Percentiles rank a stretch among this genome's conserved stretches.
These are phyloP conservation scores for Carposina sasakii DNA, from an alignment of 1,140 invertebrate genomes.

Conservation along the genomic window DNA sequence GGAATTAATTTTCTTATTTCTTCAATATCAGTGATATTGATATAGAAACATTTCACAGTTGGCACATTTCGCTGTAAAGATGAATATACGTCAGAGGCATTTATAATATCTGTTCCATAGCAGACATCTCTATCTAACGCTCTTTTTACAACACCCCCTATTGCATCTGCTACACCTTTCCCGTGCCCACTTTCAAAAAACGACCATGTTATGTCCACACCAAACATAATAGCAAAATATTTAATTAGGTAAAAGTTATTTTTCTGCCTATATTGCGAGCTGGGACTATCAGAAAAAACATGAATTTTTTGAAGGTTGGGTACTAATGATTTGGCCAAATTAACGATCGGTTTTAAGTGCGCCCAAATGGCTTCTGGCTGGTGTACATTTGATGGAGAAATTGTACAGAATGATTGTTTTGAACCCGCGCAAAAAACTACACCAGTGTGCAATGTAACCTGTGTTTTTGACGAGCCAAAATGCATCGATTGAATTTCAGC, in stretches of 20 bases:
- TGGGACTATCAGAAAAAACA: slow-evolving; percentile 16
- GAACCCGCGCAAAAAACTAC: slow-evolving; percentile 9
- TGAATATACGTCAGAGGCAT: too few species aligned
- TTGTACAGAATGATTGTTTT: slow-evolving; percentile 11
- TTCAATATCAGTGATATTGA: too few species aligned
- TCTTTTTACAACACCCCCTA: slow-evolving; percentile 10
- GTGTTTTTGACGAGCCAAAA: slow-evolving; percentile 18
- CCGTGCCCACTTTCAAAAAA: slow-evolving; percentile 11
- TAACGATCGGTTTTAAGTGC: slow-evolving; percentile 12
- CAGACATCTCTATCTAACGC: slow-evolving; percentile 4
- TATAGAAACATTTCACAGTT: too few species aligned
- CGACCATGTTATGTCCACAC: not conserved
- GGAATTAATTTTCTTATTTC: too few species aligned
- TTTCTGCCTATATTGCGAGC: slow-evolving; percentile 16
- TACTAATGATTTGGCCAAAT: slow-evolving; percentile 5
- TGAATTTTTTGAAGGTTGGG: slow-evolving; percentile 6
- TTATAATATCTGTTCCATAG: slow-evolving; percentile 2
- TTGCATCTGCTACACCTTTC: slow-evolving; percentile 7
- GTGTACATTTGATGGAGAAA: slow-evolving; percentile 8
- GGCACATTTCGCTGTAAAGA: too few species aligned
- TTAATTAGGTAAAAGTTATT: slow-evolving; percentile 12
- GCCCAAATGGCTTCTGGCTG: slow-evolving; percentile 16
- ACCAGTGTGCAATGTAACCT: slow-evolving; percentile 17
- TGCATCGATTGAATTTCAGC: slow-evolving; percentile 20
- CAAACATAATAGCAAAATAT: not conserved